Percentiles rank a stretch among this genome's conserved stretches.
phyloP scores from a whole-genome alignment of 2,797 vertebrate genomes.

The Artibeus lituratus region DNA sequence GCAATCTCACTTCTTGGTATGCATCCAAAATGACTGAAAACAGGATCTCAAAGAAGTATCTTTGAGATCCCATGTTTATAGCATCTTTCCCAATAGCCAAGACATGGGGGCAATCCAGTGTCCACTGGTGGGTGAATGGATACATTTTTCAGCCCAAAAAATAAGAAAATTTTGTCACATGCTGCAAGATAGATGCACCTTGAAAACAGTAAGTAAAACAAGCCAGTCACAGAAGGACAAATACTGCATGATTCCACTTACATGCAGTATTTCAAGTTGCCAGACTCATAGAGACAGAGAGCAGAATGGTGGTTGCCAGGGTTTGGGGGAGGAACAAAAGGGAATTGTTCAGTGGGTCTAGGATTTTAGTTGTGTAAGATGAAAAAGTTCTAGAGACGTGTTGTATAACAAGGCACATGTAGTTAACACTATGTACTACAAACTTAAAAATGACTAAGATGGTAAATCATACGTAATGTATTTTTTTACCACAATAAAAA shows the following conservation, averaged over 20 bases:
- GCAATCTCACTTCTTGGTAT: neutral
- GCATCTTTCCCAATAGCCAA: neutral
- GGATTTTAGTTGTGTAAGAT: constrained; percentile 23
- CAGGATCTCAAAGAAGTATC: neutral
- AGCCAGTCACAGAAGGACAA: neutral
- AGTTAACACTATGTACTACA: neutral
- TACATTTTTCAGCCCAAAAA: neutral
- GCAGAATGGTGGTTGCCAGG: neutral
- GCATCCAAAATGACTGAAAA: neutral
- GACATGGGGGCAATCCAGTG: neutral
- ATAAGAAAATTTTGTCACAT: neutral
- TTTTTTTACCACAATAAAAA: neutral
- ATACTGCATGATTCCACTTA: neutral
- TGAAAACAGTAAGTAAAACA: neutral
- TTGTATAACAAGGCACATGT: neutral
- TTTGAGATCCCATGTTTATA: neutral
- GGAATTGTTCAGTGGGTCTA: neutral
- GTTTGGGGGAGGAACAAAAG: too few species aligned
- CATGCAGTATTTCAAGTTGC: neutral
- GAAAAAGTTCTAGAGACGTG: neutral
- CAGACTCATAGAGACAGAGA: neutral
- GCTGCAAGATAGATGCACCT: neutral
- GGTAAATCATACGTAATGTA: neutral
- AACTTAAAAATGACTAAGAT: neutral
- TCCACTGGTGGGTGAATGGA: neutral